phyloP scores from a whole-genome alignment of 2,888 invertebrate genomes.

The Laspeyria flexula region DNA sequence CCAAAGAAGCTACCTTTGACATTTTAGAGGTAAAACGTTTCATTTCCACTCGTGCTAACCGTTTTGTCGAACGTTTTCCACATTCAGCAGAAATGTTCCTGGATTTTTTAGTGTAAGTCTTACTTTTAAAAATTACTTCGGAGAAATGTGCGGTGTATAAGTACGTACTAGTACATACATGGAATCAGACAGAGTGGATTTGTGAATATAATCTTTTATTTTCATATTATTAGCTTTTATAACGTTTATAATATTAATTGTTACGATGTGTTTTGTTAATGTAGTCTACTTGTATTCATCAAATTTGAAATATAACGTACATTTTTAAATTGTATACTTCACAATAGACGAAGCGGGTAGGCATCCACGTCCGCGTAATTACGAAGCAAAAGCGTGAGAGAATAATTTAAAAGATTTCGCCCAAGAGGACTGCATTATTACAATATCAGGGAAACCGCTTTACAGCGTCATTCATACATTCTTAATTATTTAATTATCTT shows the following conservation, averaged over 20 bases:
- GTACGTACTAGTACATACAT: neutral
- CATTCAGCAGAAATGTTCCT: slow-evolving; percentile 56
- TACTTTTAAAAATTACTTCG: slow-evolving; percentile 24
- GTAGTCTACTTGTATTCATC: slow-evolving; percentile 24
- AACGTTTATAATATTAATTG: slow-evolving; percentile 3
- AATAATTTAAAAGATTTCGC: slow-evolving; percentile 83
- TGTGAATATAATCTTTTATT: neutral
- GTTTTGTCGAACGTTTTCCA: slow-evolving; percentile 67
- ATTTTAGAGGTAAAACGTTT: slow-evolving; percentile 81
- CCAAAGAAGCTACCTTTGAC: slow-evolving; percentile 83
- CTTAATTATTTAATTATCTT: slow-evolving; percentile 85
- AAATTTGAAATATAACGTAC: slow-evolving; percentile 30
- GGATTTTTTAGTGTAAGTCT: slow-evolving; percentile 45
- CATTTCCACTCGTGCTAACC: slow-evolving; percentile 70
- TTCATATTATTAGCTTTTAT: neutral
- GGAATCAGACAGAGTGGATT: neutral
- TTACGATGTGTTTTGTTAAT: slow-evolving; percentile 5
- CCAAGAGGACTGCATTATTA: slow-evolving; percentile 84
- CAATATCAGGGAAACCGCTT: slow-evolving; percentile 81
- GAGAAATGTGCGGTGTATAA: slow-evolving; percentile 4
- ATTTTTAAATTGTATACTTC: slow-evolving; percentile 34
- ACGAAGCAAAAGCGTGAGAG: slow-evolving; percentile 72
- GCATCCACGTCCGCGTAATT: slow-evolving; percentile 71
- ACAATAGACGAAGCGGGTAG: slow-evolving; percentile 64
- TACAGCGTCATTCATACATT: slow-evolving; percentile 84